Percentiles rank a stretch among this genome's conserved stretches.
Conservation (phyloP, 92 coral and sea anemone genomes). For the Bergia puertoricense region DNA sequence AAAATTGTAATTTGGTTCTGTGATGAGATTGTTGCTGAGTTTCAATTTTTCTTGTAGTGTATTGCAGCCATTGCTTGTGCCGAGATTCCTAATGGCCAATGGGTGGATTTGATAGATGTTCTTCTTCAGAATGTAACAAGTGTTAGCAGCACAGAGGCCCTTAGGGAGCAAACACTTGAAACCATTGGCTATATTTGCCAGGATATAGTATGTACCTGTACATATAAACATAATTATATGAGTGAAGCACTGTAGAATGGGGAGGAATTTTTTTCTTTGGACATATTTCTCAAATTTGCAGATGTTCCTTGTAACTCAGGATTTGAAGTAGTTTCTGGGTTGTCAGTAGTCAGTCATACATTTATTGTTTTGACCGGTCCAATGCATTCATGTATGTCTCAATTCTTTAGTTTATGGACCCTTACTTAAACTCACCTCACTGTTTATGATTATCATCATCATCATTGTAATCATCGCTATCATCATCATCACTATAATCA, state of each 20-base stretch:
- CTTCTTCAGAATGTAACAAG: slow-evolving; percentile 63
- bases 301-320: too few relatives aligned
- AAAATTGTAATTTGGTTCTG: neutral
- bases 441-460: too few relatives aligned
- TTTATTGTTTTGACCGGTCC: too few relatives aligned
- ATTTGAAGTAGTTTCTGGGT: too few relatives aligned
- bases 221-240: neutral
- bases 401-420: too few relatives aligned
- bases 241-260: neutral
- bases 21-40: too few relatives aligned
- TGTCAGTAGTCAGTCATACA: too few relatives aligned
- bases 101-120: slow-evolving; percentile 72
- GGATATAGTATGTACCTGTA: slow-evolving; percentile 81
- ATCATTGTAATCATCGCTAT: too few relatives aligned
- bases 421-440: too few relatives aligned
- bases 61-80: slow-evolving; percentile 99
- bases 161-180: slow-evolving; percentile 90
- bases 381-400: too few relatives aligned
- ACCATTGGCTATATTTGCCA: slow-evolving; percentile 98
- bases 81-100: slow-evolving; percentile 84
- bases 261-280: neutral
- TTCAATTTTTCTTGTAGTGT: slow-evolving; percentile 54
- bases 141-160: slow-evolving; percentile 63
- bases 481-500: too few relatives aligned
- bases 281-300: too few relatives aligned